Evolutionary conservation across 2,888 invertebrate species (phyloP), one percentile per base, ranked within the genome.

Genomic region (Ferrisia virgata): DNA sequence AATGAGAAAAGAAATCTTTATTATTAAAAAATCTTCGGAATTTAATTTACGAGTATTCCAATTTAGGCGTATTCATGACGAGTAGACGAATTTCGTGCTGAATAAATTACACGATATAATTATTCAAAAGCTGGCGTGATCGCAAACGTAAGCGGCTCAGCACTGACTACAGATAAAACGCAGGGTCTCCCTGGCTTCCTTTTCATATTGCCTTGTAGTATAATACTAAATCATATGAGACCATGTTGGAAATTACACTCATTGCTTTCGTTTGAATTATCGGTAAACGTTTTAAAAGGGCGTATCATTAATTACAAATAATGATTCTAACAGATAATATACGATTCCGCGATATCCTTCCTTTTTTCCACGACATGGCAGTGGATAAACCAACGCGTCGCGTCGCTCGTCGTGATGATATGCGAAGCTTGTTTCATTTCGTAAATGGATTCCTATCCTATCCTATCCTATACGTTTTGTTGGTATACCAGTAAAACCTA

Each of bases 101-200:
- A n/a, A 47, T 47, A 47, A 47, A 47, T 47, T 47, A 47, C 47
- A 64, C 58, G 58, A 64, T 28, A 64, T 64, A 64, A 64, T 64
- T 64, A 64, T 64, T 64, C 58, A 64, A 64, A 64, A 28, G 58
- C 58, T 64, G n/a, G 58, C 58, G 58, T 64, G 58, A 64, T 64
- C 58, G 25, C 11, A 28, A 28, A 28, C 58, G 25, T 28, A 64
- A 25, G 58, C 58, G 58, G 11, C n/a, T n/a, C 58, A 28, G 9
- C 11, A 28, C 22, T 13, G 28, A 28, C 58, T 9, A n/a, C n/a
- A n/a, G n/a, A 64, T 64, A 64, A 64, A 64, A 64, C 58, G 58
- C 58, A 64, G 58, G 25, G 3, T 64, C 3, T n/a, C n/a, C 18
- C 58, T 28, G 58, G 58, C 11, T 25, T 64, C 58, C 28, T 64